These are phyloP conservation scores for Takifugu rubripes DNA, from an alignment of 2,797 vertebrate genomes.

Conservation along the genomic window DNA sequence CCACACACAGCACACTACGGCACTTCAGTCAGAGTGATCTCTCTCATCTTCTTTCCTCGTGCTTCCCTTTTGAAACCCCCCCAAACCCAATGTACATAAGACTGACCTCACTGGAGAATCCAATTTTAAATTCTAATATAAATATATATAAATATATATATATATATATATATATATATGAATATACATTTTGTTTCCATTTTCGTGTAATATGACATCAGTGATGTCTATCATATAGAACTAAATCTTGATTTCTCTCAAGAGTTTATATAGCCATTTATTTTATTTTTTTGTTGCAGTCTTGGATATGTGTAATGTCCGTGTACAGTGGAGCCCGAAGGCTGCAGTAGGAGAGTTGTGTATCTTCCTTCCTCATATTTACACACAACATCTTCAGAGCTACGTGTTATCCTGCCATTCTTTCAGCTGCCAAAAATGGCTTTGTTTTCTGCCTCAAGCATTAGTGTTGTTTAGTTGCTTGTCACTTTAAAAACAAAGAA, in stretches of 20 bases:
- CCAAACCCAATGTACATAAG: conserved; percentile 82
- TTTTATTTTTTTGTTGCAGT: conserved; percentile 77
- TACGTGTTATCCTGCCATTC: conserved; percentile 73
- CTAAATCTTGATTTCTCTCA: conserved; percentile 99
- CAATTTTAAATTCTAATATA: conserved; percentile 84
- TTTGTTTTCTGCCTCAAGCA: conserved; percentile 58
- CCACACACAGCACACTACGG: conserved; percentile 88
- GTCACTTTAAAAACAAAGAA: conserved; percentile 69
- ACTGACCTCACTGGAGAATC: conserved; percentile 80
- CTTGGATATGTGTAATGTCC: conserved; percentile 82
- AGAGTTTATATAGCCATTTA: conserved; percentile 96
- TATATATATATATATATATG: conserved; percentile 63
- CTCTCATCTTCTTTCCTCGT: conserved; percentile 56
- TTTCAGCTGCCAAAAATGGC: conserved; percentile 78
- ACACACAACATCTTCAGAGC: conserved; percentile 79
- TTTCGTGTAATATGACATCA: conserved; percentile 95
- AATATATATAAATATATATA: conserved; percentile 67
- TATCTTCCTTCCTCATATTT: conserved; percentile 74
- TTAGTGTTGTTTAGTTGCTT: conserved; percentile 70
- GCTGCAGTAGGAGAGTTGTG: conserved; percentile 88
- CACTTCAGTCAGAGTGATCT: conserved; percentile 94
- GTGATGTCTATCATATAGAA: conserved; percentile 99
- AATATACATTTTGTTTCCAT: conserved; percentile 68
- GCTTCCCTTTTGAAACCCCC: conserved; percentile 75
- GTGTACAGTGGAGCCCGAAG: conserved; percentile 83